Evolutionary conservation across 2,888 invertebrate genomes (phyloP), one percentile per base, ranked within the genome.

Genomic region (Drosophila paranaensis): DNA sequence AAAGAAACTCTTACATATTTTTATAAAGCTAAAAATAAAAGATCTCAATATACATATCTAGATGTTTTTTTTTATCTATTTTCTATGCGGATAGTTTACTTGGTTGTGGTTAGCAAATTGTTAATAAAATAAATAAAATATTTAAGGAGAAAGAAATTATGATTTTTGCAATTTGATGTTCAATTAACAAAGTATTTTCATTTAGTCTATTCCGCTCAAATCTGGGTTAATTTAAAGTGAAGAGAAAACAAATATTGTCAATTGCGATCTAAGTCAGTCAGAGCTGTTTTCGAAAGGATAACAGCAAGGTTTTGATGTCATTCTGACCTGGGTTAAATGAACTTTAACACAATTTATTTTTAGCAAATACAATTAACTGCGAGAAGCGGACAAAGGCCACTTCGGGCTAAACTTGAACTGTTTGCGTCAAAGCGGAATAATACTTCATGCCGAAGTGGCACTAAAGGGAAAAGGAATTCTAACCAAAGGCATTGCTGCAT

Each of bases 301-400:
- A 8, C 6, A 25, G 27, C 25, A 25, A 14, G 3, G 8, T 14
- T 45, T 45, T 14, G 25, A 45, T 14, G 25, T 14, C 8, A 14
- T 8, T 8, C 27, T 8, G 1, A 6, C 39, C 20, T 5, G 5
- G 10, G 30, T 78, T 70, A 78, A 82, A 82, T 78, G 58, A 74
- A 73, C 70, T 85, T 82, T 60, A 50, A 46, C 60, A 62, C 80
- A 71, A 71, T 85, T 88, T 72, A 68, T 71, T 78, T 77, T 60
- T 72, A 68, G 55, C 66, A 78, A 82, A 79, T 66, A 79, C 80
- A 88, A 88, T 84, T 85, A 88, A 79, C 68, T 82, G 54, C 70
- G 65, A 71, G 71, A 61, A 58, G 37, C 70, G 71, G 62, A 73
- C 84, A 83, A 77, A 87, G 76, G 78, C 69, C 74, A 64, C 71